These are phyloP conservation scores for Acyrthosiphon pisum DNA, from an alignment of 1,140 invertebrate genomes.

Conservation along the genomic window DNA sequence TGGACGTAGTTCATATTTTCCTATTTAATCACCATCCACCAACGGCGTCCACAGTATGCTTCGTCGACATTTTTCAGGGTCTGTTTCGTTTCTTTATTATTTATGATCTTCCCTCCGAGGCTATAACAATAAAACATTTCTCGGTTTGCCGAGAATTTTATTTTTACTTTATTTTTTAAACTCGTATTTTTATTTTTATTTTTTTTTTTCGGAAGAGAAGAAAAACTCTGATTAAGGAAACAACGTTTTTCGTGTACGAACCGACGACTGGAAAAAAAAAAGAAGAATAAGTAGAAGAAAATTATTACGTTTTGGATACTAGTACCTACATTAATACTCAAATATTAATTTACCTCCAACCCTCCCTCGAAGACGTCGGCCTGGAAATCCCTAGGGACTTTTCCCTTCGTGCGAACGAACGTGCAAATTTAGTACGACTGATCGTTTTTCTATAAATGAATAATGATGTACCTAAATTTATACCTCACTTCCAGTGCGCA, in stretches of 20 bases:
- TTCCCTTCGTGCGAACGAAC: background rate
- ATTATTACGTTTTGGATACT: background rate
- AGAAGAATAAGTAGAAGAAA: background rate
- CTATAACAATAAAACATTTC: conserved; percentile 48
- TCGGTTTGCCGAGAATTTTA: background rate
- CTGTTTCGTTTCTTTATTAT: conserved; percentile 42
- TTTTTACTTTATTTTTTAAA: background rate
- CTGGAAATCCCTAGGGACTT: background rate
- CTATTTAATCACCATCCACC: background rate
- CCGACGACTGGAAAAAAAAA: background rate
- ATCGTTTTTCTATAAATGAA: conserved; percentile 5
- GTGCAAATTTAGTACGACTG: background rate
- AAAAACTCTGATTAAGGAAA: conserved; percentile 31
- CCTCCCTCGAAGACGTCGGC: background rate
- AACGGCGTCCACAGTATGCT: background rate
- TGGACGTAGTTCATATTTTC: background rate
- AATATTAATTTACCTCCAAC: conserved; percentile 20
- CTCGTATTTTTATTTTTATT: background rate
- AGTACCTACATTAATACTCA: conserved; percentile 23
- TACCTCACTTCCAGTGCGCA: background rate
- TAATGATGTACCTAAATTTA: background rate
- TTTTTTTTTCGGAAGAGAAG: background rate
- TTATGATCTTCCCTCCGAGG: conserved; percentile 32
- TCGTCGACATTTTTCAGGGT: conserved; percentile 30
- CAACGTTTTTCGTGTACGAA: background rate